A percentile compares a stretch with the other conserved stretches of the same genome.
phyloP scores from a whole-genome alignment of 2,797 vertebrate species.

The Tympanoctomys barrerae region DNA sequence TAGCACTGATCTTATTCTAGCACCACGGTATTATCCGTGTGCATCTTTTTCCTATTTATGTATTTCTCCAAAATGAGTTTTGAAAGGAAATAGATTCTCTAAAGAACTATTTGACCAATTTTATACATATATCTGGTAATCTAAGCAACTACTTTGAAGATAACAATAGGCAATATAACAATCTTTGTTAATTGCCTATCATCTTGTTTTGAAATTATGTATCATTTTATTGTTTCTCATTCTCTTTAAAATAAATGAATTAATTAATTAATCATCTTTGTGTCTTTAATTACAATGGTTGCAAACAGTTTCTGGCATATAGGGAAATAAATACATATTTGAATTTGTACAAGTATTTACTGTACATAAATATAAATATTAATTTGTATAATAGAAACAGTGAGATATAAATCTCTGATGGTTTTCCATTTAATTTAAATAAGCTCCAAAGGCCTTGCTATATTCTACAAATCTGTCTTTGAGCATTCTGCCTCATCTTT shows the following conservation, averaged over 20 bases:
- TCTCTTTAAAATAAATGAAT: too few relatives aligned
- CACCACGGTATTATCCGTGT: neutral
- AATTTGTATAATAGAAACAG: neutral
- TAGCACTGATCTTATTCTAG: neutral
- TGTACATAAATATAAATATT: neutral
- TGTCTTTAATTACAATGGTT: neutral
- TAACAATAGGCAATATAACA: too few relatives aligned
- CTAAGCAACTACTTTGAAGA: too few relatives aligned
- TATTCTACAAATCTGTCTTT: neutral
- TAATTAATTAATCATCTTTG: neutral
- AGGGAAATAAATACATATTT: neutral
- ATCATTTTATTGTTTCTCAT: too few relatives aligned
- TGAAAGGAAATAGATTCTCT: neutral
- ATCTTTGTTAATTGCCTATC: too few relatives aligned
- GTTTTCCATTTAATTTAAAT: neutral
- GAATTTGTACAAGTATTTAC: neutral
- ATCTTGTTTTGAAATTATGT: too few relatives aligned
- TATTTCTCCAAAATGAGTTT: neutral
- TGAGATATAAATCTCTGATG: neutral
- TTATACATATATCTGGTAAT: too few relatives aligned
- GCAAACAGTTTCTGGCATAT: neutral
- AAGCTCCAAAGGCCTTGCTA: neutral
- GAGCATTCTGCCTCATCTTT: neutral
- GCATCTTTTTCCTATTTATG: neutral
- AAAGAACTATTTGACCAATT: too few relatives aligned